Evolutionary conservation across 2,888 invertebrate genomes (phyloP).

Genomic region (Watsonalla cultraria): DNA sequence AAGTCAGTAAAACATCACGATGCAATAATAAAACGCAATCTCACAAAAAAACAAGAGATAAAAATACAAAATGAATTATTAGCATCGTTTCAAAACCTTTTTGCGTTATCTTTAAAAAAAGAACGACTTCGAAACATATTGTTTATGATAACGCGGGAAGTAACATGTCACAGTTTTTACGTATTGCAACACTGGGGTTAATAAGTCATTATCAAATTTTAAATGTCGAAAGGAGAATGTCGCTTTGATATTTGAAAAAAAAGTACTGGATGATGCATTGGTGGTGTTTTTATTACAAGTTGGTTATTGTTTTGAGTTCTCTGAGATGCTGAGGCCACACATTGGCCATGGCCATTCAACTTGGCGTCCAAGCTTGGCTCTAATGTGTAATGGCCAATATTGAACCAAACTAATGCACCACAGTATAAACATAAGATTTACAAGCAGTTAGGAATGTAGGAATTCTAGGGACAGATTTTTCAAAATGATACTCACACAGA

Average conservation of each 20-base stretch:
- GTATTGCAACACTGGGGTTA: background rate
- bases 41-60: background rate
- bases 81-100: slow-evolving; percentile 4
- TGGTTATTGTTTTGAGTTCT: no score
- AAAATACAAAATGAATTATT: background rate
- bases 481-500: no score
- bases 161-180: background rate
- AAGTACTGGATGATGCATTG: no score
- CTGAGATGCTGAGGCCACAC: no score
- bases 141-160: slow-evolving; percentile 7
- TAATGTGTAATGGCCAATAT: no score
- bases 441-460: no score
- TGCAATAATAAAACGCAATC: background rate
- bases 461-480: no score
- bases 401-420: no score
- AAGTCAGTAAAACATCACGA: background rate
- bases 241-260: background rate
- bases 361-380: no score
- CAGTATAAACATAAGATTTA: no score
- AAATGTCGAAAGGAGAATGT: background rate
- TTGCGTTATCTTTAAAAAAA: slow-evolving; percentile 8
- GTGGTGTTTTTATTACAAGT: no score
- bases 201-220: background rate
- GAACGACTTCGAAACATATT: slow-evolving; percentile 8
- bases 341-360: no score